Base-by-base conservation (phyloP, 1,140 invertebrate species). In the Matsumurasca onukii region DNA sequence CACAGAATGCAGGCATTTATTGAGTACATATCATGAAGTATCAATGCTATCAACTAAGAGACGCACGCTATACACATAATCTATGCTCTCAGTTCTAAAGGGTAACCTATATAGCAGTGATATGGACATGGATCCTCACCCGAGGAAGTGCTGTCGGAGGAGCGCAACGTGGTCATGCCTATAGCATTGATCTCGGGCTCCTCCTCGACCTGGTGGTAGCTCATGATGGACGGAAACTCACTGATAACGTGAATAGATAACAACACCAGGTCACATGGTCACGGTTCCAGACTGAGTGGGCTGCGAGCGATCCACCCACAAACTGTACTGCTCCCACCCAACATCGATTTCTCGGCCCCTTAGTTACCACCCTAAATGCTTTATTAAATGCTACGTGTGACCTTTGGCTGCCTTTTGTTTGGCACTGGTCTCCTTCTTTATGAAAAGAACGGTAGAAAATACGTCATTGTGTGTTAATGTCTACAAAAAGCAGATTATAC, bases 101-200 rank as follows among this genome's bases (percentile, higher is more conserved):
- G 27, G 20, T 9, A 24, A 66, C 51, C 27, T 13, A 12, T 66
- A 2, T 66, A 2, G 15, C n/a, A 17, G 20, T 1, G 55, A 9
- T 9, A 15, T 17, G 13, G 5, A 78, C n/a, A n/a, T n/a, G n/a
- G n/a, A n/a, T n/a, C n/a, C 78, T 77, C 73, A 81, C 80, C 80
- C 76, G 80, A 81, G 27, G 76, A 78, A 62, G 73, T 71, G 51
- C 80, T 81, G 70, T 77, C 75, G 25, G 80, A 81, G 69, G 79
- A 78, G 68, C 79, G 77, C 73, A 81, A 78, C 59, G 79, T 80
- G 69, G 77, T 78, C 80, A 81, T 80, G 73, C 78, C 79, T 75
- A 81, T 81, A 59, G 79, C 80, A 75, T 78, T 80, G 68, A 81
- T 81, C 75, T 81, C 80, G 67, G 77, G 78, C 70, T 79, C 79